Evolutionary conservation across 2,797 vertebrate genomes (phyloP).

Genomic region (Amphiprion clarkii): DNA sequence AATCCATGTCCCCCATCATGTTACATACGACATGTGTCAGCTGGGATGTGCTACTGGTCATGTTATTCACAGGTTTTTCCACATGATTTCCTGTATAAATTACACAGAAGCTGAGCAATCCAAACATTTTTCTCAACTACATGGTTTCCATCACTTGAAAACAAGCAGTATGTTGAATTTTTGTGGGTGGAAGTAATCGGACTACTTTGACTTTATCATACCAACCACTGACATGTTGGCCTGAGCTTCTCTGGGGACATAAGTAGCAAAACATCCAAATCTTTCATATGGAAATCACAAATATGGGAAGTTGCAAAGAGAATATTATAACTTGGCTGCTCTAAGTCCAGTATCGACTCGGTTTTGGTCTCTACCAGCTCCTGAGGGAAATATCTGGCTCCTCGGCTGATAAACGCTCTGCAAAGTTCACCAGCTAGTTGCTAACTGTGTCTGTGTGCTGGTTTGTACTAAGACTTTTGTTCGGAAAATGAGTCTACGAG

Average conservation of each 20-base stretch:
- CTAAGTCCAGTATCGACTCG: too few relatives aligned
- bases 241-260: not conserved
- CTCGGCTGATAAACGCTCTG: too few relatives aligned
- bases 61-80: not conserved
- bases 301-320: not conserved
- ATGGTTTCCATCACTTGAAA: not conserved
- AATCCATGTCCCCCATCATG: not conserved
- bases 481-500: not conserved
- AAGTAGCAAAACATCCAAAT: not conserved
- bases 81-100: too few relatives aligned
- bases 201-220: not conserved
- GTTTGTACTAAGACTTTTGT: not conserved
- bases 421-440: too few relatives aligned
- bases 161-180: not conserved
- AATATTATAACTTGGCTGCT: not conserved
- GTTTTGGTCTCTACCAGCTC: too few relatives aligned
- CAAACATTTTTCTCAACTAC: not conserved
- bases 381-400: too few relatives aligned
- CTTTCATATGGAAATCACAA: too few relatives aligned
- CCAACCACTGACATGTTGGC: not conserved
- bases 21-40: not conserved
- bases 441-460: not conserved
- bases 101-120: not conserved
- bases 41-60: not conserved
- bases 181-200: not conserved